Evolutionary conservation across 92 coral and sea anemone species (phyloP), one percentile per base, ranked within the genome.

Genomic region (Micromussa lordhowensis): DNA sequence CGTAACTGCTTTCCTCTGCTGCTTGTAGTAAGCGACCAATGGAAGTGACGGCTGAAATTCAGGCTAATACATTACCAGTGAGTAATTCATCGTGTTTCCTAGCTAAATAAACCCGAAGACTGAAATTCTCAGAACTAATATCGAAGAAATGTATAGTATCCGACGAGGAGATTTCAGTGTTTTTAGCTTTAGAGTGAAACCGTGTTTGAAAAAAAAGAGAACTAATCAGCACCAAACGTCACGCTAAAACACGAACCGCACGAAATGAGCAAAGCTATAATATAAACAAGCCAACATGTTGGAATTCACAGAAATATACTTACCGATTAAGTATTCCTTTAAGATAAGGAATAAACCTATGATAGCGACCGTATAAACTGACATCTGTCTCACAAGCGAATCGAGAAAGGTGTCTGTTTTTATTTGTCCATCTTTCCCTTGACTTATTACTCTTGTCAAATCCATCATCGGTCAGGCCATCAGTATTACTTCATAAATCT

Each of bases 341-440:
- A 91, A 19, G 40, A 93, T 79, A 5, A 95, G 91, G 82, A 95
- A 91, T 34, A 90, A 40, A 2, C 95, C 98, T 18, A 94, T 81
- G 1, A 84, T 74, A 21, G 92, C 93, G 22, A 93, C 91, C 36
- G 91, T 79, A 30, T 93, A 94, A 35, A 95, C 96, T 10, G 94
- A 87, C 28, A 94, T 75, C 90, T 91, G 92, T 79, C 92, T 89
- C 24, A 93, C 98, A 12, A 90, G 88, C 81, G 80, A 88, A 81
- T 95, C 98, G 64, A 95, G 86, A 15, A 92, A 89, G 1, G 94
- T 78, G 79, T 93, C 98, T n/a, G 91, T 87, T 51, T 87, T 87
- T 73, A 95, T 87, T 53, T 88, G 29, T 40, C 14, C 68, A 38
- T 59, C 44, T 16, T 70, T 79, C 51, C 68, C 31, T 3, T 22